Percentiles rank a stretch among this genome's conserved stretches.
Conservation (phyloP, 1,140 invertebrate genomes). For the Eumaeus atala region DNA sequence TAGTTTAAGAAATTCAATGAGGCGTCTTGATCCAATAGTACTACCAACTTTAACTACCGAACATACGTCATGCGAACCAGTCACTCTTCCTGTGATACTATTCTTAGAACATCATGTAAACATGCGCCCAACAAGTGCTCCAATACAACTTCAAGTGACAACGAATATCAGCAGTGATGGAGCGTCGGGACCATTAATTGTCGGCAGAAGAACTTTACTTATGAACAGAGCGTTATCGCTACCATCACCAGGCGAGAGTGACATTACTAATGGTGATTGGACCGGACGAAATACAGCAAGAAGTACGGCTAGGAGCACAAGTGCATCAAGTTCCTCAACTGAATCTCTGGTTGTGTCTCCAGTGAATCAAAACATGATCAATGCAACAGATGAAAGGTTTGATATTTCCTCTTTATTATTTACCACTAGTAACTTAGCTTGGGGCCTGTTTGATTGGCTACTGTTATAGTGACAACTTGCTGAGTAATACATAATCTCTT, state of each 20-base stretch:
- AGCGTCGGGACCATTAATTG: slow-evolving; percentile 57
- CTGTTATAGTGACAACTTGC: too few relatives aligned
- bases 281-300: slow-evolving; percentile 46
- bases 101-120: slow-evolving; percentile 67
- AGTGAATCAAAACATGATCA: slow-evolving; percentile 34
- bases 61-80: slow-evolving; percentile 41
- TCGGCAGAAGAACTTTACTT: slow-evolving; percentile 53
- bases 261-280: slow-evolving; percentile 51
- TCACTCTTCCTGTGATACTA: slow-evolving; percentile 63
- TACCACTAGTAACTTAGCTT: too few relatives aligned
- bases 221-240: slow-evolving; percentile 62
- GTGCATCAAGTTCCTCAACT: slow-evolving; percentile 56
- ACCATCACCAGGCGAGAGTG: slow-evolving; percentile 58
- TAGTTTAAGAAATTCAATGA: slow-evolving; percentile 60
- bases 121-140: slow-evolving; percentile 61
- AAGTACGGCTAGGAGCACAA: slow-evolving; percentile 48
- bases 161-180: slow-evolving; percentile 60
- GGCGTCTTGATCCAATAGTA: slow-evolving; percentile 60
- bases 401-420: slow-evolving; percentile 1
- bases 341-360: slow-evolving; percentile 46
- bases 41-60: slow-evolving; percentile 49
- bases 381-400: slow-evolving; percentile 56
- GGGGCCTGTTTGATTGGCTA: too few relatives aligned
- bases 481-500: too few relatives aligned
- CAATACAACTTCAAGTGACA: slow-evolving; percentile 65